A percentile compares a stretch with the other conserved stretches of the same genome.
Conservation (phyloP, 2,113 vertebrate genomes). For the Hymenochirus boettgeri region DNA sequence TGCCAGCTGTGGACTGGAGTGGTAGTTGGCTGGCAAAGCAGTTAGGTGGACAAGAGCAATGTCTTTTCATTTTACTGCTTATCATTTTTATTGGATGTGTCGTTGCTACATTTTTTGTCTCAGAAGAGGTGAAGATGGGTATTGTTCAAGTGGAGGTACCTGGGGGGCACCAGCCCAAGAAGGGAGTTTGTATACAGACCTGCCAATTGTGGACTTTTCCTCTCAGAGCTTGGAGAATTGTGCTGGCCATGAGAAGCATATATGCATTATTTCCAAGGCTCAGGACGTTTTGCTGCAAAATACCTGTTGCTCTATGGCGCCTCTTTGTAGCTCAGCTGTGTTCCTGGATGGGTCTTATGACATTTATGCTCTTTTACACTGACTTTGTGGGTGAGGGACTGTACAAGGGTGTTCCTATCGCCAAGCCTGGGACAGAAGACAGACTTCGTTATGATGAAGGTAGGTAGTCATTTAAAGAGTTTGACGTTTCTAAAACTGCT, state of each 20-base stretch:
- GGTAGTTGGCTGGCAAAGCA: slow-evolving; percentile 60
- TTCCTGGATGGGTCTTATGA: slow-evolving; percentile 86
- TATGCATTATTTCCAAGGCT: slow-evolving; percentile 58
- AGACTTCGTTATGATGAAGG: slow-evolving; percentile 78
- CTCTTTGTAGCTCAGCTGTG: slow-evolving; percentile 79
- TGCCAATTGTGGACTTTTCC: slow-evolving; percentile 48
- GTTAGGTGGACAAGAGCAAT: slow-evolving; percentile 72
- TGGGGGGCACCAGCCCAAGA: neutral
- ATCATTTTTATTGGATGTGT: slow-evolving; percentile 71
- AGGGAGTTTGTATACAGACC: fast-evolving
- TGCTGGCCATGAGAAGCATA: slow-evolving; percentile 46
- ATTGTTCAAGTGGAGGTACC: neutral
- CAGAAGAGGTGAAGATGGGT: slow-evolving; percentile 54
- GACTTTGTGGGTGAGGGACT: slow-evolving; percentile 80
- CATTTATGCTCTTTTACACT: slow-evolving; percentile 80
- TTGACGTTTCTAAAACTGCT: too few species aligned
- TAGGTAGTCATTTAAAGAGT: too few species aligned
- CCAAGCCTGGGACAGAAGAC: slow-evolving; percentile 66
- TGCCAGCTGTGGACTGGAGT: slow-evolving; percentile 75
- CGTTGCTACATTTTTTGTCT: slow-evolving; percentile 67
- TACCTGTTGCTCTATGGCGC: slow-evolving; percentile 65
- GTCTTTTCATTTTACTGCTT: slow-evolving; percentile 72
- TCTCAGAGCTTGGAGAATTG: slow-evolving; percentile 22
- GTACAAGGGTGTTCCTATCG: slow-evolving; percentile 73
- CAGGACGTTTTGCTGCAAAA: slow-evolving; percentile 61